Percentiles rank a stretch among this genome's conserved stretches.
phyloP scores from a whole-genome alignment of 2,888 invertebrate species.

The Euplexia lucipara region DNA sequence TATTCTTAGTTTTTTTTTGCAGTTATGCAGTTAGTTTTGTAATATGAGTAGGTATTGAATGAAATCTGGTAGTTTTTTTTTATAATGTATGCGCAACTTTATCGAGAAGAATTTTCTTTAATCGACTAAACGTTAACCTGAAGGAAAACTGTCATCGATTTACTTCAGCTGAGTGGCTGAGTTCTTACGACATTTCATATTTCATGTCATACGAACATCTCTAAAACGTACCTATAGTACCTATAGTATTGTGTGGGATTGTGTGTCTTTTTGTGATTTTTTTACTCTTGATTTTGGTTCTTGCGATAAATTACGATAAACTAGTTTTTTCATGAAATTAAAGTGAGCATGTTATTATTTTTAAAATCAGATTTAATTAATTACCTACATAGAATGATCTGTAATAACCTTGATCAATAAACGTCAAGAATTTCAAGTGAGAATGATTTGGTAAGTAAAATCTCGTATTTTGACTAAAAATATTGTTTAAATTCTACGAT shows the following conservation, averaged over 20 bases:
- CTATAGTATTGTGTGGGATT: constrained; percentile 49
- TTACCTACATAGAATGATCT: constrained; percentile 51
- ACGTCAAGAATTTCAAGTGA: constrained; percentile 61
- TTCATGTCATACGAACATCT: constrained; percentile 46
- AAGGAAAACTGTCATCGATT: constrained; percentile 14
- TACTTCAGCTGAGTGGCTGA: constrained; percentile 21
- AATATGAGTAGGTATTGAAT: too few relatives aligned
- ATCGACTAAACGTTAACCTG: constrained; percentile 28
- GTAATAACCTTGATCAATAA: constrained; percentile 72
- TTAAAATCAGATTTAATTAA: constrained; percentile 37
- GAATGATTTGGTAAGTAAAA: constrained; percentile 69
- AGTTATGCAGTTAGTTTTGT: too few relatives aligned
- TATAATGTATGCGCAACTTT: too few relatives aligned
- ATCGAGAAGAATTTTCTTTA: background rate
- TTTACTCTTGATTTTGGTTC: constrained; percentile 43
- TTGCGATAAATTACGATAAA: constrained; percentile 31
- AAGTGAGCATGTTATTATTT: constrained; percentile 47
- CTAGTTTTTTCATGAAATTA: constrained; percentile 35
- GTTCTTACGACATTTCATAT: constrained; percentile 28
- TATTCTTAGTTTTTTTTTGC: too few relatives aligned
- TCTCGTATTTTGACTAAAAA: constrained; percentile 14
- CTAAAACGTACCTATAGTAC: too few relatives aligned
- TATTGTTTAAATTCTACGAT: constrained; percentile 6
- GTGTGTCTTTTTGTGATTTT: constrained; percentile 57
- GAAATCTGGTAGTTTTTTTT: too few relatives aligned